A percentile compares a stretch with the other conserved stretches of the same genome.
These are phyloP conservation scores for Pantelozetes paolii DNA, from an alignment of 2,888 invertebrate species.

Conservation along the genomic window DNA sequence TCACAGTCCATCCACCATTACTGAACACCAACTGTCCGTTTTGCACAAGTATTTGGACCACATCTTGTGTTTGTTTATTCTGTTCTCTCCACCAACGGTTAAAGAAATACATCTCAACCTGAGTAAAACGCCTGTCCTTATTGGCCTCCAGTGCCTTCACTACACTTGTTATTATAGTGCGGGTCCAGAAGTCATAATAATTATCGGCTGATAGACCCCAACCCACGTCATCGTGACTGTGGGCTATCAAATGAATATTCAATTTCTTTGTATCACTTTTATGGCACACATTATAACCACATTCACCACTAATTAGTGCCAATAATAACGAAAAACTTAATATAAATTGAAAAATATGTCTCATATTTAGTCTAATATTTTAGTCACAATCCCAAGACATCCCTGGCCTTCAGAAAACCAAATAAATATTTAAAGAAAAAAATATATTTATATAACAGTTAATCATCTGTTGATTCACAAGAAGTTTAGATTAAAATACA, in stretches of 20 bases:
- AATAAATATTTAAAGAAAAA: no score
- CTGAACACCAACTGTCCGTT: slow-evolving; percentile 61
- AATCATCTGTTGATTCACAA: no score
- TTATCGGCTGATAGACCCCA: slow-evolving; percentile 38
- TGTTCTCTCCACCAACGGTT: slow-evolving; percentile 36
- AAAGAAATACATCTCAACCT: slow-evolving; percentile 39
- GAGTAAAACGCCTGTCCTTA: slow-evolving; percentile 21
- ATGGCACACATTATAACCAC: slow-evolving; percentile 38
- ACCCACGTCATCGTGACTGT: slow-evolving; percentile 42
- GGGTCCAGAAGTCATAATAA: not conserved
- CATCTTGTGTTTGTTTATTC: not conserved
- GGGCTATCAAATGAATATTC: slow-evolving; percentile 38
- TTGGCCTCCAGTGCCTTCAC: slow-evolving; percentile 20
- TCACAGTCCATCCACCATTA: slow-evolving; percentile 63
- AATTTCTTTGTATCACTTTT: slow-evolving; percentile 8
- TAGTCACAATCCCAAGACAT: no score
- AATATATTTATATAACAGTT: no score
- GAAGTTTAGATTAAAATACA: no score
- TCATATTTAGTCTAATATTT: no score
- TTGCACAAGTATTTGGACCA: not conserved
- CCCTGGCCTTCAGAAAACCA: no score
- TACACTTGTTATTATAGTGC: not conserved
- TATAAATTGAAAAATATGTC: not conserved
- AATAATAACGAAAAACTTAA: not conserved
- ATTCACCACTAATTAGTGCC: not conserved